Evolutionary conservation across 1,140 invertebrate species (phyloP), one percentile per base, ranked within the genome.

Genomic region (Eriocheir sinensis): DNA sequence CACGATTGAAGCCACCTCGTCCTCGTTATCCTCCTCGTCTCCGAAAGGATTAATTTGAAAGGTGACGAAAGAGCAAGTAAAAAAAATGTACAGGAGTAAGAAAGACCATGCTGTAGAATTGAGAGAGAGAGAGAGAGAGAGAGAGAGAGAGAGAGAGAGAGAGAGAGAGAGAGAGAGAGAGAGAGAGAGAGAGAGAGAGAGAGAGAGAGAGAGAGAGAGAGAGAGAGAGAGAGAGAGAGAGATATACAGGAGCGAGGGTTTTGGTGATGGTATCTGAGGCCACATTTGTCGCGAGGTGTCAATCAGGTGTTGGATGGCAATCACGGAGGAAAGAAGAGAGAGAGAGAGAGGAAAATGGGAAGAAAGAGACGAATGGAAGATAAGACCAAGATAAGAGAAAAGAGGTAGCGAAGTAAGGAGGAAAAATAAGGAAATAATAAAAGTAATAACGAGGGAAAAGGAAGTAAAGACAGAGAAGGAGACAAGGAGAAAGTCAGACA

Each of bases 211-310:
- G 48, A 53, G 48, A 53, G 48, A 53, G 60, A 72, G 60, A 72
- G 60, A 72, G 60, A 72, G 86, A 72, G 60, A 72, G 60, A 72
- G 60, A 44, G 86, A 89, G 86, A 48, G 40, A 41, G 86, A 89
- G 86, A 48, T 36, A 30, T 27, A 44, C 38, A 72, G 60, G 27
- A 72, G 60, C 60, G 60, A 72, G 60, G 60, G 86, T 48, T 89
- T 8, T 12, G 86, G 86, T 89, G 86, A 89, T 89, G 40, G 9
- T 89, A 38, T 41, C 36, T 27, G 1, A n/a, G 36, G 83, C 9
- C n/a, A 48, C 86, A 89, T 89, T 89, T 89, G 86, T 89, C 86
- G 86, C 38, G 86, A 89, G 86, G 86, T 89, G 86, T 41, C 86
- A 89, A 41, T 89, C 86, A 89, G 86, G 86, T 48, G 86, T 44